phyloP scores from a whole-genome alignment of 1,140 invertebrate species.

The Asbolus verrucosus region DNA sequence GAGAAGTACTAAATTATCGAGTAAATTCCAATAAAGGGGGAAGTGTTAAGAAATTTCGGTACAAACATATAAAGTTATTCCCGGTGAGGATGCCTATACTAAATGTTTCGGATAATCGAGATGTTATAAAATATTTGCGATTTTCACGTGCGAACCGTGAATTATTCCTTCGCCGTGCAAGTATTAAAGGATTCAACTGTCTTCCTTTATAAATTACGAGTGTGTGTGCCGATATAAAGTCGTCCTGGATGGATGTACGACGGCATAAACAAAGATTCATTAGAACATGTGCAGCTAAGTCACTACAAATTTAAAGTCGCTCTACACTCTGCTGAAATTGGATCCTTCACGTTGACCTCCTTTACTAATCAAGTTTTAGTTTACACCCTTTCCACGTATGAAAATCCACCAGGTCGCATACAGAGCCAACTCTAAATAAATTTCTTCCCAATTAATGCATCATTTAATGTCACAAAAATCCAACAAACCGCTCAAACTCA shows the following conservation, averaged over 20 bases:
- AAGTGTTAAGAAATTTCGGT: constrained; percentile 43
- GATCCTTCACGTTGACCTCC: constrained; percentile 26
- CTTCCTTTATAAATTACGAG: constrained; percentile 20
- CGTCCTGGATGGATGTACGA: constrained; percentile 19
- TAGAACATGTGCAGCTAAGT: constrained; percentile 24
- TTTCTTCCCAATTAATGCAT: neutral
- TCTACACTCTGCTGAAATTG: constrained; percentile 17
- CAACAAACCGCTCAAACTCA: neutral
- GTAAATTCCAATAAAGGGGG: constrained; percentile 45
- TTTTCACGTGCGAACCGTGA: constrained; percentile 13
- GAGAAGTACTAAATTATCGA: constrained; percentile 44
- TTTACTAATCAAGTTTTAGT: constrained; percentile 22
- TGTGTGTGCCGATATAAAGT: constrained; percentile 20
- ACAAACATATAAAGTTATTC: constrained; percentile 42
- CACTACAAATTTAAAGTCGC: constrained; percentile 26
- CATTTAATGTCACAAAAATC: neutral
- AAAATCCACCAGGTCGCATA: neutral
- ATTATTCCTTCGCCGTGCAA: constrained; percentile 9
- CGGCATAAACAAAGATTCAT: constrained; percentile 36
- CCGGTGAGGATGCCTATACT: constrained; percentile 30
- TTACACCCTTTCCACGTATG: neutral
- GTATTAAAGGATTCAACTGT: constrained; percentile 28
- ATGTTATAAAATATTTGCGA: constrained; percentile 33
- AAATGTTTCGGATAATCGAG: constrained; percentile 42
- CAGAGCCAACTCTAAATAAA: neutral